Evolutionary conservation across 1,140 invertebrate species (phyloP), one percentile per base, ranked within the genome.

Genomic region (Physella acuta): DNA sequence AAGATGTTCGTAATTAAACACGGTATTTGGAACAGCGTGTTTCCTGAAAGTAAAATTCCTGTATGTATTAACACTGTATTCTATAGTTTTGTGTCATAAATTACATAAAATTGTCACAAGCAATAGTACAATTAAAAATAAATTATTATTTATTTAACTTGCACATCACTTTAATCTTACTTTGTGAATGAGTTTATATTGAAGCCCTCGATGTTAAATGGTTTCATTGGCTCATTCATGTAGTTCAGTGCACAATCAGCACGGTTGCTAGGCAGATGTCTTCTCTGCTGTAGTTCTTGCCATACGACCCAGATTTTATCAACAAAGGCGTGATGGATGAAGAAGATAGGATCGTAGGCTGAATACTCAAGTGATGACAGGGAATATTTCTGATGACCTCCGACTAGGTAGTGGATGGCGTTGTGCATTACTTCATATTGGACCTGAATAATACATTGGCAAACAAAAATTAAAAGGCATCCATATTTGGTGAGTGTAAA

Each of bases 381-480:
- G 26, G 73, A 34, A 49, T 70, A 75, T 0, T 16, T 63, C 53
- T 72, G 71, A 16, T 37, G 58, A n/a, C 73, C 73, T 28, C 73
- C 73, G n/a, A 75, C 64, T 8, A 75, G 65, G 64, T 68, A 72
- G 58, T 75, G 73, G 49, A 75, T 75, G 5, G 68, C 53, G 55
- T 75, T 75, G 63, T 75, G 73, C 14, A 53, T 53, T 4, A 75
- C 65, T 49, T 74, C 73, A 55, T 66, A 74, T 28, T 74, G 73
- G n/a, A 74, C 73, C 58, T 74, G 37, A 1, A 26, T 44, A 2
- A 17, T 49, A 26, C 3, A 49, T 8, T 24, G 33, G 3, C n/a
- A n/a, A n/a, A n/a, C n/a, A n/a, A n/a, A n/a, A n/a, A n/a, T n/a
- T n/a, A n/a, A n/a, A n/a, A n/a, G n/a, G n/a, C n/a, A n/a, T n/a